Evolutionary conservation across 1,140 invertebrate species (phyloP), one percentile per base, ranked within the genome.

Genomic region (Charaxes varanes): DNA sequence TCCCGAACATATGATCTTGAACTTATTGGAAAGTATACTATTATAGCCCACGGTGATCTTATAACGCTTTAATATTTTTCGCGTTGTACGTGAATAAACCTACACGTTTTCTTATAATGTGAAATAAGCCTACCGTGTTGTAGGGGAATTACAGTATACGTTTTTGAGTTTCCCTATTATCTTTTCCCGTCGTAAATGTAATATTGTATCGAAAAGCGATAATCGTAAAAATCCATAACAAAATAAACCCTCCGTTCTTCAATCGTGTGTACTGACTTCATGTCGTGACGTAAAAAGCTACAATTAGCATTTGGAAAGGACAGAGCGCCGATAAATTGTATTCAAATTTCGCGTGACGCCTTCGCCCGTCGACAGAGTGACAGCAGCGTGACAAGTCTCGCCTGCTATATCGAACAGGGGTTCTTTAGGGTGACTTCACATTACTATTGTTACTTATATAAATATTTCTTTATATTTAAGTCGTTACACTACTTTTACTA

Each of bases 301-400:
- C 57, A 56, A 63, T 63, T 63, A 63, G 60, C 60, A 63, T 63
- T 63, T 54, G 8, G 36, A 53, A 66, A 60, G 52, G 48, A 53
- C 53, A 49, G 47, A 47, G 49, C 43, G 46, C 49, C 43, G 48
- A 67, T 62, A 65, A 76, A 71, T 67, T 67, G 53, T 61, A 76
- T 79, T 73, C 63, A 68, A 73, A 73, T 70, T 66, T 73, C 43
- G 62, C 71, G 67, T 79, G 74, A 63, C 67, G 51, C 53, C 55
- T 50, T 64, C 52, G 47, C 38, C 50, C 49, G 67, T 60, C 62
- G 64, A 66, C 66, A 69, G 54, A 36, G 59, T 62, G 59, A 65
- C 62, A 60, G 58, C 53, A 32, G 32, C 53, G 55, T 67, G 67
- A 67, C 65, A 72, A 47, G 53, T 61, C 45, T 54, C 54, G 53